phyloP scores from a whole-genome alignment of 2,888 invertebrate genomes.

The Erebia epiphron region DNA sequence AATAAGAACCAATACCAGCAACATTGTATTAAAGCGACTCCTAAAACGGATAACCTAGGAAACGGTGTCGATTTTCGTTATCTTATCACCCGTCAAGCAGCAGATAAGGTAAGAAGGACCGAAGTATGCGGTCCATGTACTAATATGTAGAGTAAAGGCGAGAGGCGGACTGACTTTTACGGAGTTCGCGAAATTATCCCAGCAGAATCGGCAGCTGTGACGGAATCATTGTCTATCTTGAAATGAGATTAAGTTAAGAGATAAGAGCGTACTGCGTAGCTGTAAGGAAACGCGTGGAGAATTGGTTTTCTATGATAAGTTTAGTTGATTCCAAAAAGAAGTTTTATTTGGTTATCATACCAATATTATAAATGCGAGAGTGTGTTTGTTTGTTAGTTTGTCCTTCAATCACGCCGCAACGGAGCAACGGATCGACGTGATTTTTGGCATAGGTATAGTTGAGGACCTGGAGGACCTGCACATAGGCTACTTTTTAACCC shows the following conservation, averaged over 20 bases:
- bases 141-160: constrained; percentile 15
- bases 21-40: neutral
- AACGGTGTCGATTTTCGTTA: constrained; percentile 20
- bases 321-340: neutral
- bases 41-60: constrained; percentile 4
- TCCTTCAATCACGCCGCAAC: no score
- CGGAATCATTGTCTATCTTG: constrained; percentile 20
- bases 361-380: no score
- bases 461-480: no score
- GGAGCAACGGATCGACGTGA: no score
- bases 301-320: no score
- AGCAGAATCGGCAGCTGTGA: constrained; percentile 18
- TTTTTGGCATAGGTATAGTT: no score
- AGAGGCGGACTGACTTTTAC: constrained; percentile 16
- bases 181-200: constrained; percentile 10
- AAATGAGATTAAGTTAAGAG: constrained; percentile 11
- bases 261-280: neutral
- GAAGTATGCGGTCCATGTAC: constrained; percentile 14
- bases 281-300: neutral
- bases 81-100: constrained; percentile 15
- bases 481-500: no score
- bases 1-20: neutral
- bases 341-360: no score
- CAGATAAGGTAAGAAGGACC: constrained; percentile 14
- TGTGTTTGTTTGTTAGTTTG: no score